Evolutionary conservation across 1,140 invertebrate species (phyloP).

Genomic region (Cylas formicarius): DNA sequence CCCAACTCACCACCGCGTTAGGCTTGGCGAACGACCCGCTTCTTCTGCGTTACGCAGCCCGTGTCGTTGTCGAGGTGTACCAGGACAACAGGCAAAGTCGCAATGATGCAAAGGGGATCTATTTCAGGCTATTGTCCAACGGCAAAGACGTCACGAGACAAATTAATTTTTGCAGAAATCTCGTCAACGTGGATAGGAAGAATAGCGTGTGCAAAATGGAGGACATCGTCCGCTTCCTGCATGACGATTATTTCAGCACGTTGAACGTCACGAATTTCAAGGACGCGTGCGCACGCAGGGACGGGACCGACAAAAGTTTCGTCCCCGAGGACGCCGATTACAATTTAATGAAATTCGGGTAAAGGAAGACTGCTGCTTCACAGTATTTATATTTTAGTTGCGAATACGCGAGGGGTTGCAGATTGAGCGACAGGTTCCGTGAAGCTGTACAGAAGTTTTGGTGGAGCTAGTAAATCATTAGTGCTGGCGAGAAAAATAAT

Average conservation of each 20-base stretch:
- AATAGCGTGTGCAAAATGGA: conserved; percentile 72
- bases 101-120: conserved; percentile 56
- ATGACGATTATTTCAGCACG: conserved; percentile 73
- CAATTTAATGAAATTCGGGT: too few relatives aligned
- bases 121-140: conserved; percentile 77
- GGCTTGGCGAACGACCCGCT: conserved; percentile 56
- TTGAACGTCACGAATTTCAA: conserved; percentile 81
- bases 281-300: conserved; percentile 73
- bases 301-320: too few relatives aligned
- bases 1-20: conserved; percentile 71
- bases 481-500: too few relatives aligned
- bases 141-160: conserved; percentile 78
- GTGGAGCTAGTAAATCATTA: too few relatives aligned
- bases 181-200: conserved; percentile 47
- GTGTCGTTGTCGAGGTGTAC: conserved; percentile 80
- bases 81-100: conserved; percentile 41
- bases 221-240: conserved; percentile 73
- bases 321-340: too few relatives aligned
- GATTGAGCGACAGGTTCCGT: too few relatives aligned
- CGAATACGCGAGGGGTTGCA: too few relatives aligned
- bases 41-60: conserved; percentile 69
- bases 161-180: conserved; percentile 69
- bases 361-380: too few relatives aligned
- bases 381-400: too few relatives aligned
- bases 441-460: too few relatives aligned